These are phyloP conservation scores for Steinernema khuongi DNA, from an alignment of 1,140 invertebrate genomes.

Conservation along the genomic window DNA sequence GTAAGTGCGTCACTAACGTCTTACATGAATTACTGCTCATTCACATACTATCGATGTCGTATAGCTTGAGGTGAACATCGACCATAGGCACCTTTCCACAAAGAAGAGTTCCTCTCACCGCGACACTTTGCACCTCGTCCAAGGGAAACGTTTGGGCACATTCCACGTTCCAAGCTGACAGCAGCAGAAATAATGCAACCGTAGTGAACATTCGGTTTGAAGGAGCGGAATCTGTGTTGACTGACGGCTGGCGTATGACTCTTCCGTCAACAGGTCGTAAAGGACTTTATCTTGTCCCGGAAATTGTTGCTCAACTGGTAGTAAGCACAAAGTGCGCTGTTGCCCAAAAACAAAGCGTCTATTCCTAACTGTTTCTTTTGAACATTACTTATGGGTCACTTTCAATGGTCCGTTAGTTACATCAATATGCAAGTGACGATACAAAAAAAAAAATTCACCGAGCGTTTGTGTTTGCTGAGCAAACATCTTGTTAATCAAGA, in stretches of 20 bases:
- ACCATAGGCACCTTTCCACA: conserved; percentile 18
- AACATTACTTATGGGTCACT: too few relatives aligned
- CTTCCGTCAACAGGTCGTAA: neutral
- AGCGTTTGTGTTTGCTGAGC: neutral
- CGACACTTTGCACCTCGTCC: conserved; percentile 17
- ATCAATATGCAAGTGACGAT: neutral
- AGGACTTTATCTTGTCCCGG: conserved; percentile 2
- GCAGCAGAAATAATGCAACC: neutral
- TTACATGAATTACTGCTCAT: neutral
- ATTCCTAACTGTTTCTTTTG: too few relatives aligned
- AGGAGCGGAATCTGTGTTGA: neutral
- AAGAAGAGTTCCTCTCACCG: conserved; percentile 9
- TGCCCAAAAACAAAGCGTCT: too few relatives aligned
- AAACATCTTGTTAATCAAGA: neutral
- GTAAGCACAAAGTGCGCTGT: too few relatives aligned
- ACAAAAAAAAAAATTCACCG: neutral
- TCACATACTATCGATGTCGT: conserved; percentile 15
- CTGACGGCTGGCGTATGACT: neutral
- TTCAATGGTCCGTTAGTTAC: too few relatives aligned
- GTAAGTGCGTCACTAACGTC: conserved; percentile 2
- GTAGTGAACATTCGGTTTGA: neutral
- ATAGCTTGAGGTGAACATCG: conserved; percentile 11
- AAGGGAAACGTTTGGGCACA: neutral
- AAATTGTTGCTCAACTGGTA: too few relatives aligned
- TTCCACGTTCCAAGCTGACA: neutral